phyloP scores from a whole-genome alignment of 2,888 invertebrate genomes.

The Trachelus tabidus region DNA sequence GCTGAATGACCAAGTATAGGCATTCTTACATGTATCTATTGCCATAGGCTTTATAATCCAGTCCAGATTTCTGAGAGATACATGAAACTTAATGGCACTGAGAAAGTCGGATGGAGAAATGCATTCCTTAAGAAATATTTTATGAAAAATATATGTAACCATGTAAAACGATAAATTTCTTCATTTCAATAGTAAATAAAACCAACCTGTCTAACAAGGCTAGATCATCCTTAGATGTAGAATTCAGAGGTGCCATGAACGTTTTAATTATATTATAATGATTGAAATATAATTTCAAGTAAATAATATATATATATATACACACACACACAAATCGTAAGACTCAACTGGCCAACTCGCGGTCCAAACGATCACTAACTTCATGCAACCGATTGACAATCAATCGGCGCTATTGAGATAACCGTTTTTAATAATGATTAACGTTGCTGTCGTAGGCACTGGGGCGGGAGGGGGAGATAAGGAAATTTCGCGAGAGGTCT shows the following conservation, averaged over 20 bases:
- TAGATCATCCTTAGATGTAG: background rate
- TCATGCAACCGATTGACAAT: background rate
- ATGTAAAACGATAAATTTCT: too few species aligned
- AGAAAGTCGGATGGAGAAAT: too few species aligned
- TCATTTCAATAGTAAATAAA: too few species aligned
- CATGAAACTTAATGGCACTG: too few species aligned
- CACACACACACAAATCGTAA: background rate
- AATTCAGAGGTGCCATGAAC: background rate
- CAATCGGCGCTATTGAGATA: background rate
- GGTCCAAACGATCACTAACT: background rate
- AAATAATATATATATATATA: background rate
- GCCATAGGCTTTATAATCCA: too few species aligned
- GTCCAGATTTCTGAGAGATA: too few species aligned
- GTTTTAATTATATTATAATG: background rate
- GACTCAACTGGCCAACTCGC: background rate
- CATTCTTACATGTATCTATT: too few species aligned
- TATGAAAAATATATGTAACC: too few species aligned
- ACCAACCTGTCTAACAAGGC: background rate
- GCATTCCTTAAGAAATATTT: too few species aligned
- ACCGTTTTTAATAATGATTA: background rate
- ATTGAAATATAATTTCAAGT: background rate
- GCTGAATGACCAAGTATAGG: too few species aligned
- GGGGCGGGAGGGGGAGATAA: background rate
- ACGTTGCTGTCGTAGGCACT: background rate
- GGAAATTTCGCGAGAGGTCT: background rate